These are phyloP conservation scores for Myiotriccus ornatus DNA, from an alignment of 2,797 vertebrate species.

Conservation along the genomic window DNA sequence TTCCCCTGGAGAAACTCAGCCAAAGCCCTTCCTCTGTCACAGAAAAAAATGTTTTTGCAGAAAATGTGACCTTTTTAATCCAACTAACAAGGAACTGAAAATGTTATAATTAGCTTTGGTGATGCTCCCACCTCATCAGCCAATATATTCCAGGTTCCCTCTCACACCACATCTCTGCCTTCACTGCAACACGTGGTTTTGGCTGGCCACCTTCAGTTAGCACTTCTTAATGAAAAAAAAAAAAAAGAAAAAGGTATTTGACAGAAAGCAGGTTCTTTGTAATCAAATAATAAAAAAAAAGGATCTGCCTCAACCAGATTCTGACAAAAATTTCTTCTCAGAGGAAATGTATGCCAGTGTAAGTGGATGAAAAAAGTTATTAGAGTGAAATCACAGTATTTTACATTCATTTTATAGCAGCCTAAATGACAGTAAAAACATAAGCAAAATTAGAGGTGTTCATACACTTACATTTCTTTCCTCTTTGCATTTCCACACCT, in stretches of 20 bases:
- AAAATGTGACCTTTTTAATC: background rate
- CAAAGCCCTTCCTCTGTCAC: background rate
- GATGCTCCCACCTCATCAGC: background rate
- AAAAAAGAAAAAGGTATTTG: background rate
- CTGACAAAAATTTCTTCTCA: background rate
- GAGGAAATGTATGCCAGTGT: background rate
- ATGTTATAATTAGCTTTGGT: background rate
- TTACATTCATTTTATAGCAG: background rate
- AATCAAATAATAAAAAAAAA: background rate
- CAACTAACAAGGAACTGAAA: background rate
- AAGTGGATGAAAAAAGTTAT: background rate
- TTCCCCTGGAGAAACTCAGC: background rate
- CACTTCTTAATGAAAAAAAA: background rate
- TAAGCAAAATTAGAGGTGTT: background rate
- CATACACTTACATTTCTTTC: background rate
- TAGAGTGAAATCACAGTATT: conserved; percentile 1
- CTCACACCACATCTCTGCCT: background rate
- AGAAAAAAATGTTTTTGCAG: background rate
- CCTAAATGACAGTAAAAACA: background rate
- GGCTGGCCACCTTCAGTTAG: background rate
- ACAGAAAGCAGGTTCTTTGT: background rate
- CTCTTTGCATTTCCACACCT: background rate
- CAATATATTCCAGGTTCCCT: background rate
- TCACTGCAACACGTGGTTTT: background rate
- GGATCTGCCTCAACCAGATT: background rate